phyloP scores from a whole-genome alignment of 2,888 invertebrate genomes.

The Ectropis crepuscularia region DNA sequence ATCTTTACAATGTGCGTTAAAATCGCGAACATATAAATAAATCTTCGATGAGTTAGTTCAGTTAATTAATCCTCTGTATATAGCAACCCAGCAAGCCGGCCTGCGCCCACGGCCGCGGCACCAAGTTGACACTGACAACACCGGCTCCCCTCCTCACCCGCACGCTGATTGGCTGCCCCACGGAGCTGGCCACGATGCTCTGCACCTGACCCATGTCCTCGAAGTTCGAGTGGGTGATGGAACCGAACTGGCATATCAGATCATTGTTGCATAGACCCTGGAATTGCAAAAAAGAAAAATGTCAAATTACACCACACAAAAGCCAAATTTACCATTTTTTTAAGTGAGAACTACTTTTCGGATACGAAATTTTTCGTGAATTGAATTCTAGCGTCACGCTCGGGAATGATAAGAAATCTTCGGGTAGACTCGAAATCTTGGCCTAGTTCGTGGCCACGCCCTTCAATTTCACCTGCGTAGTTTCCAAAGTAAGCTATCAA shows the following conservation, averaged over 20 bases:
- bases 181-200: slow-evolving; percentile 87
- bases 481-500: too few relatives aligned
- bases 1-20: neutral
- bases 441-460: too few relatives aligned
- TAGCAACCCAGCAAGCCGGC: slow-evolving; percentile 88
- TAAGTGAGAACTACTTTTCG: too few relatives aligned
- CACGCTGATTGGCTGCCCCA: slow-evolving; percentile 82
- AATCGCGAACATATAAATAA: neutral
- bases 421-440: too few relatives aligned
- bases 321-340: too few relatives aligned
- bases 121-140: slow-evolving; percentile 84
- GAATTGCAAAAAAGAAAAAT: slow-evolving; percentile 36
- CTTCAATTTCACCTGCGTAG: too few relatives aligned
- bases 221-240: slow-evolving; percentile 89
- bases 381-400: too few relatives aligned
- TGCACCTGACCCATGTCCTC: slow-evolving; percentile 88
- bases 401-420: too few relatives aligned
- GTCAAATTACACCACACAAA: neutral
- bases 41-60: neutral
- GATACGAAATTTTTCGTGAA: too few relatives aligned
- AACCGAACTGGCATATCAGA: slow-evolving; percentile 90
- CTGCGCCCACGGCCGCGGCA: slow-evolving; percentile 91
- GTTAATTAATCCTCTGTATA: slow-evolving; percentile 52
- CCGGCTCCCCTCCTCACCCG: slow-evolving; percentile 76
- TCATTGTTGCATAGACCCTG: slow-evolving; percentile 90